phyloP scores from a whole-genome alignment of 2,113 vertebrate genomes.

The Chionomys nivalis region DNA sequence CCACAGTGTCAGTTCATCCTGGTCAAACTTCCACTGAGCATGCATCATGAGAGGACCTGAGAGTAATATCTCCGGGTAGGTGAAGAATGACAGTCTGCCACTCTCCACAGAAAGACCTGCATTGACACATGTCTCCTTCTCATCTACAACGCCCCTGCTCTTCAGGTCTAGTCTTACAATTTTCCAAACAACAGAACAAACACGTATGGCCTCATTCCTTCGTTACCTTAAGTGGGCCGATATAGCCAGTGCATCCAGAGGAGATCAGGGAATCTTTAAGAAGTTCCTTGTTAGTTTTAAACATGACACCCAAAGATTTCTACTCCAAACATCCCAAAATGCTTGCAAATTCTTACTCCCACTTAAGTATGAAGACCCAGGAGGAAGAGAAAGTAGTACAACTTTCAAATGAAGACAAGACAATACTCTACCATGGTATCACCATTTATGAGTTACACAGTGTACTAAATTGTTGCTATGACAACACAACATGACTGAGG shows the following conservation, averaged over 20 bases:
- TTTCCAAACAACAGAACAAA: not conserved
- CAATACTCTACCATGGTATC: not conserved
- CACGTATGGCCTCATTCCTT: not conserved
- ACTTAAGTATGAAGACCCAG: not conserved
- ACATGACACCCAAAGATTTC: not conserved
- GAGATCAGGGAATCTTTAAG: not conserved
- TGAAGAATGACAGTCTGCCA: rapidly evolving
- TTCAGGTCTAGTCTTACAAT: not conserved
- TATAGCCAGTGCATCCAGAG: not conserved
- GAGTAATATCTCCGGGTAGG: not conserved
- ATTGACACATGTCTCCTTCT: not conserved
- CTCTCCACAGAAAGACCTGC: not conserved
- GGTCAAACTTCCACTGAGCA: not conserved
- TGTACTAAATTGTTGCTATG: not conserved
- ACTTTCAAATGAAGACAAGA: not conserved
- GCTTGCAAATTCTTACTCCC: not conserved
- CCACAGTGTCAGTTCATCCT: not conserved
- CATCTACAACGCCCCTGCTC: too few species aligned
- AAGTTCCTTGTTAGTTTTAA: not conserved
- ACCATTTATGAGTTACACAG: too few species aligned
- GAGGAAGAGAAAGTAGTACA: not conserved
- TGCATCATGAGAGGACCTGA: not conserved
- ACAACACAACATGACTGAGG: not conserved
- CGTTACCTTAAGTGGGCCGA: not conserved
- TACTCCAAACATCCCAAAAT: not conserved